Percentiles rank a stretch among this genome's conserved stretches.
These are phyloP conservation scores for Lampropteryx suffumata DNA, from an alignment of 2,888 invertebrate species.

Conservation along the genomic window DNA sequence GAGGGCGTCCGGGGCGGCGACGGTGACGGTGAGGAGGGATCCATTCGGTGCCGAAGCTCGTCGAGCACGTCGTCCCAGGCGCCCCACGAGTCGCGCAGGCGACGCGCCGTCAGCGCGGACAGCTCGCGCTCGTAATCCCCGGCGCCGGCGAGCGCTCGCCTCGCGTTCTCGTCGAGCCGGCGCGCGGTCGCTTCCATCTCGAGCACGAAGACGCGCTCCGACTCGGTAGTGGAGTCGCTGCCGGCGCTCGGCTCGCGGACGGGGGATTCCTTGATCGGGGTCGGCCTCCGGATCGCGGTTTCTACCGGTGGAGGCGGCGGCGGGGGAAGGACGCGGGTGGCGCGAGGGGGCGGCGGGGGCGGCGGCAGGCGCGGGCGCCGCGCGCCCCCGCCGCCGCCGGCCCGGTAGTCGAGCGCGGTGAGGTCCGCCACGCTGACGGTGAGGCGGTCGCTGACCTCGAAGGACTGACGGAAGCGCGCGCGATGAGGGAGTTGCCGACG, in stretches of 20 bases:
- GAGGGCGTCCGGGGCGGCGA: conserved; percentile 72
- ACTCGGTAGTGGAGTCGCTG: conserved; percentile 77
- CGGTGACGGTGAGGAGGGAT: conserved; percentile 63
- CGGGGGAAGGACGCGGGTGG: conserved; percentile 46
- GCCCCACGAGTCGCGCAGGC: conserved; percentile 76
- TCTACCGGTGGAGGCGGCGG: conserved; percentile 61
- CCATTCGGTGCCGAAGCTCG: conserved; percentile 70
- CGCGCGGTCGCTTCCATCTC: conserved; percentile 77
- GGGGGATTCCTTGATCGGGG: conserved; percentile 45
- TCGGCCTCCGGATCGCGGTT: conserved; percentile 44
- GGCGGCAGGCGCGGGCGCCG: conserved; percentile 69
- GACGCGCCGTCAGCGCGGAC: conserved; percentile 80
- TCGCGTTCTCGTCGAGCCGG: conserved; percentile 68
- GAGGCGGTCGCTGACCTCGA: conserved; percentile 73
- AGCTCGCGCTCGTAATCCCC: conserved; percentile 81
- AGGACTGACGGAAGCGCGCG: conserved; percentile 73
- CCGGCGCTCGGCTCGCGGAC: conserved; percentile 72
- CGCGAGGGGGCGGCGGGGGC: conserved; percentile 60
- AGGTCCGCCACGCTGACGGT: conserved; percentile 85
- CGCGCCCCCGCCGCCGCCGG: too few relatives aligned
- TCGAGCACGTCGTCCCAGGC: conserved; percentile 78
- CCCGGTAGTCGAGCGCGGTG: conserved; percentile 82
- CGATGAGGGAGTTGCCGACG: conserved; percentile 57
- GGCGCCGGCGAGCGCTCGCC: conserved; percentile 74
- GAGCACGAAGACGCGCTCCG: conserved; percentile 68